Evolutionary conservation across 2,113 vertebrate genomes (phyloP), one percentile per base, ranked within the genome.

Genomic region (Aspidoscelis tigris): DNA sequence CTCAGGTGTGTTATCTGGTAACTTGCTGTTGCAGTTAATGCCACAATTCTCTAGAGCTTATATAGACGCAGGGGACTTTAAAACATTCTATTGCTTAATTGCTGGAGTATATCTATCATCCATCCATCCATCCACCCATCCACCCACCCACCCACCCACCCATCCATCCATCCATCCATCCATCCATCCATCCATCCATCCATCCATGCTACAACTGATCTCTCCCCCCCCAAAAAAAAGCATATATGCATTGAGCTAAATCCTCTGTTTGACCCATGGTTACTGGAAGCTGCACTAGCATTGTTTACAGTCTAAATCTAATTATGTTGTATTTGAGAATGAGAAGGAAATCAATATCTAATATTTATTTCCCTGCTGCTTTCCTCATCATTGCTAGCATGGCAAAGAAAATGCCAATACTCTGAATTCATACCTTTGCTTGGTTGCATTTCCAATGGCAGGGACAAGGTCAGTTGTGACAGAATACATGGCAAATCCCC

Each of bases 291-390:
- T 70, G 89, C 93, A 94, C 94, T 92, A 95, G 43, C 76, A 86
- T 95, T 97, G 95, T 97, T 97, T 97, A 97, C 94, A 94, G 95
- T 96, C 96, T 95, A 97, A 97, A 97, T 96, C 95, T 96, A 97
- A 98, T 97, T 97, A 97, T 96, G 95, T 93, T 81, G 22, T 93
- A 92, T 92, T 93, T 93, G 94, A 86, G 86, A 82, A 95, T 95
- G 86, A 91, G 93, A 89, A 91, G 88, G 55, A 77, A 94, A 97
- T 98, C 97, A 90, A 98, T 98, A 97, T 83, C 74, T 95, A 97
- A 97, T 98, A 97, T 93, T 84, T 73, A 79, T 88, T 95, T 94
- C 94, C 94, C 96, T 96, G 96, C 95, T 97, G 95, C 95, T 96
- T 95, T 95, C 90, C 93, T 95, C 95, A 93, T 89, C 92, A 84